Conservation (phyloP, 2,888 invertebrate genomes). For the Herminia tarsipennalis region DNA sequence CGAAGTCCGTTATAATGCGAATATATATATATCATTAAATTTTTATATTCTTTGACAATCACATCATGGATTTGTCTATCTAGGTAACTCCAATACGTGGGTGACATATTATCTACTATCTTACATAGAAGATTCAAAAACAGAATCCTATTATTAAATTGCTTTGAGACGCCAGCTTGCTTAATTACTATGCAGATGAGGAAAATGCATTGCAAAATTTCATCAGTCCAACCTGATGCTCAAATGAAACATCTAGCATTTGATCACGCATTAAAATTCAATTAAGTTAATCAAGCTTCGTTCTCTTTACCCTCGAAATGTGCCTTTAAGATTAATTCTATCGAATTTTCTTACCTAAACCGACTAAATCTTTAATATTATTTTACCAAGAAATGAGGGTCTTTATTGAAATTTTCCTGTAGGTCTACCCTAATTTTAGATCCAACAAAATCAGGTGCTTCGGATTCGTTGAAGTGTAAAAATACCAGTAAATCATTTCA, state of each 20-base stretch:
- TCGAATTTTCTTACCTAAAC: conserved; percentile 20
- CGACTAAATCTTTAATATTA: conserved; percentile 17
- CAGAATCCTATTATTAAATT: background rate
- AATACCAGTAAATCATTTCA: no score
- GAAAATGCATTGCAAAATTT: conserved; percentile 3
- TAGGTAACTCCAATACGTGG: no score
- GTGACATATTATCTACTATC: no score
- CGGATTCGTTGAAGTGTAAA: no score
- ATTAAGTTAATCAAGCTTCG: conserved; percentile 16
- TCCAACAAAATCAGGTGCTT: no score
- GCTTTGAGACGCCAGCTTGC: background rate
- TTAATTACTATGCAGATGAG: conserved; percentile 2
- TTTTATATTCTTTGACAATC: no score
- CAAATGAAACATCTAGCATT: conserved; percentile 8
- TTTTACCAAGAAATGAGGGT: conserved; percentile 7
- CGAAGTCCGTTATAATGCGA: no score
- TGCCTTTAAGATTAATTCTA: conserved; percentile 18
- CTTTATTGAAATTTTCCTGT: conserved; percentile 24
- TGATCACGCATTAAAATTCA: conserved; percentile 19
- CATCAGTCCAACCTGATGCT: background rate
- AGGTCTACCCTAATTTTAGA: conserved; percentile 21
- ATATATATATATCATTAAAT: no score
- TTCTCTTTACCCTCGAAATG: background rate
- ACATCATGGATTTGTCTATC: no score
- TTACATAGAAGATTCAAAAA: no score